Conservation (phyloP, 2,888 invertebrate species). For the Harpalus rufipes region DNA sequence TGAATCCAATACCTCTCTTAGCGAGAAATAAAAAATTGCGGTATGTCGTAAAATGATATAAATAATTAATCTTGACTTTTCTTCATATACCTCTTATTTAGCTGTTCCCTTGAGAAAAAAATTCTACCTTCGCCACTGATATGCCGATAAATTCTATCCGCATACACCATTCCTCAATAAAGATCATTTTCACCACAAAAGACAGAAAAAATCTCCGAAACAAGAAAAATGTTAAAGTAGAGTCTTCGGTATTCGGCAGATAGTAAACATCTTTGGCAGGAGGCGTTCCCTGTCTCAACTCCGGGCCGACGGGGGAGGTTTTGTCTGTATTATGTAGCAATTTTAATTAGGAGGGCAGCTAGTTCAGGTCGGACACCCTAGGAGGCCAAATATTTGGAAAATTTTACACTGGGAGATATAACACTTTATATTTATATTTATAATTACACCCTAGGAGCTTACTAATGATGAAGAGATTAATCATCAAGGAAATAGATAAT, state of each 20-base stretch:
- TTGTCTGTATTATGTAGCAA: conserved; percentile 63
- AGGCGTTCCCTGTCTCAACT: conserved; percentile 8
- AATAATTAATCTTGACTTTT: too few species aligned
- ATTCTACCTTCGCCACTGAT: conserved; percentile 1
- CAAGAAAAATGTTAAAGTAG: conserved; percentile 40
- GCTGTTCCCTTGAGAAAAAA: background rate
- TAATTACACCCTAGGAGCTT: background rate
- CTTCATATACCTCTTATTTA: background rate
- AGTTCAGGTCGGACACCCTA: conserved; percentile 45
- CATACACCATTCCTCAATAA: conserved; percentile 44
- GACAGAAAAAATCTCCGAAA: conserved; percentile 13
- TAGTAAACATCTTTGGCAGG: conserved; percentile 48
- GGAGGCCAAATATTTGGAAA: conserved; percentile 65
- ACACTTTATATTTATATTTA: background rate
- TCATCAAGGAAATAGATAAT: background rate
- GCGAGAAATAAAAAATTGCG: too few species aligned
- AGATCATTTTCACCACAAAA: conserved; percentile 47
- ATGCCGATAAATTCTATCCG: conserved; percentile 17
- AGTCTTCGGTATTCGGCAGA: conserved; percentile 5
- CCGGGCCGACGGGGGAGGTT: conserved; percentile 49
- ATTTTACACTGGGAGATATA: background rate
- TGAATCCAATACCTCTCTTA: too few species aligned
- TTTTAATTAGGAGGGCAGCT: conserved; percentile 59
- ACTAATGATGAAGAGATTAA: background rate
- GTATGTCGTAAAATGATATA: too few species aligned